phyloP scores from a whole-genome alignment of 2,797 vertebrate genomes.

The Melopsittacus undulatus region DNA sequence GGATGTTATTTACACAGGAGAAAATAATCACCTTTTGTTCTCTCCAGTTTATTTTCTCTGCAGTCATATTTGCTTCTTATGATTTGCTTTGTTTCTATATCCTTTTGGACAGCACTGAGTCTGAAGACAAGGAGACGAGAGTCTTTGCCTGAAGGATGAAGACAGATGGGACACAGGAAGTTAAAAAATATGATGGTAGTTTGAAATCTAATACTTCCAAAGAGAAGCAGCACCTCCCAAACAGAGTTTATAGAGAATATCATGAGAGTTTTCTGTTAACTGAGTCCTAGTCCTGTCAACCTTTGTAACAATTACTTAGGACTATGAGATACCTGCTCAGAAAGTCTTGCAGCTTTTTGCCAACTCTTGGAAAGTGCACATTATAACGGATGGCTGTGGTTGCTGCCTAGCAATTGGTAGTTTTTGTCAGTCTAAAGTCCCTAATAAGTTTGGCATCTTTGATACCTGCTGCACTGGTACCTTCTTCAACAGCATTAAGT shows the following conservation, averaged over 20 bases:
- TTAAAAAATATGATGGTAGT: neutral
- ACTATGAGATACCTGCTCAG: neutral
- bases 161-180: neutral
- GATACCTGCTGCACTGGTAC: neutral
- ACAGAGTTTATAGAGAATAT: neutral
- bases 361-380: neutral
- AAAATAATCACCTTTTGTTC: conserved; percentile 88
- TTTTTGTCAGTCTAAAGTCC: neutral
- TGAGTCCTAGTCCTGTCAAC: neutral
- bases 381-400: neutral
- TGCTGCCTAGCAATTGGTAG: neutral
- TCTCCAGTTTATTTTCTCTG: conserved; percentile 96
- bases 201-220: neutral
- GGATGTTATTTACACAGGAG: neutral
- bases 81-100: conserved; percentile 84
- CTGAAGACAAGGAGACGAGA: conserved; percentile 94
- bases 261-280: neutral
- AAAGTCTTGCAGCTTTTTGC: neutral
- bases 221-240: neutral
- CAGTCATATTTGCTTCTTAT: conserved; percentile 89
- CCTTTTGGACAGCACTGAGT: conserved; percentile 83
- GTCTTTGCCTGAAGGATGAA: conserved; percentile 86
- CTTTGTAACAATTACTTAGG: neutral
- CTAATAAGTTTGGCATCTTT: neutral
- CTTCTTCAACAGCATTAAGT: neutral